Evolutionary conservation across 2,888 invertebrate species (phyloP).

Genomic region (Pseudeuparius sepicola): DNA sequence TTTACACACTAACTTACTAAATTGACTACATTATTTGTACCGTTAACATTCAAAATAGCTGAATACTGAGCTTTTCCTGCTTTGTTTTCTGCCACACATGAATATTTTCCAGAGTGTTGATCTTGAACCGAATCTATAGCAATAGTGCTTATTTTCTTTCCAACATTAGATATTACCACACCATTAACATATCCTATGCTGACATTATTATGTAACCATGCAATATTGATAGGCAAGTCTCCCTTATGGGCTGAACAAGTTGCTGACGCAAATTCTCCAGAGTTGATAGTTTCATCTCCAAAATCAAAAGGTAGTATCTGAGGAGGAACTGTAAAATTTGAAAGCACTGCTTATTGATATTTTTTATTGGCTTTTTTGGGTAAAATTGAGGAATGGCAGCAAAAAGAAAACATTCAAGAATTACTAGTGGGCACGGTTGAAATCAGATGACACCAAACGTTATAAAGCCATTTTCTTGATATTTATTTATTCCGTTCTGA

Average conservation of each 20-base stretch:
- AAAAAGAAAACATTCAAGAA: too few relatives aligned
- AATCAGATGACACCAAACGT: too few relatives aligned
- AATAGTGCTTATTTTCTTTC: conserved; percentile 46
- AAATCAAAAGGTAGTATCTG: conserved; percentile 44
- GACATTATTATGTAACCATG: conserved; percentile 49
- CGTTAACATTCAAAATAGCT: conserved; percentile 50
- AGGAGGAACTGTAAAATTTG: conserved; percentile 14
- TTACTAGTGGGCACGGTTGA: too few relatives aligned
- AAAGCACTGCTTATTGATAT: conserved; percentile 1
- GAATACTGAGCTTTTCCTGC: conserved; percentile 57
- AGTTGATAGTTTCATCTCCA: conserved; percentile 48
- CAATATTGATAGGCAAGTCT: conserved; percentile 54
- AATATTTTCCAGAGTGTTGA: conserved; percentile 64
- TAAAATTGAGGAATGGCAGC: too few relatives aligned
- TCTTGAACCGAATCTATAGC: conserved; percentile 54
- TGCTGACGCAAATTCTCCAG: conserved; percentile 58
- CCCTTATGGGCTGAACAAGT: conserved; percentile 63
- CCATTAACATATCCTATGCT: conserved; percentile 36
- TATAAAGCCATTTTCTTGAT: too few relatives aligned
- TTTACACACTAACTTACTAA: too few relatives aligned
- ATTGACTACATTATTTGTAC: conserved; percentile 39
- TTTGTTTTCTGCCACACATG: conserved; percentile 60
- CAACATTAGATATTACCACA: conserved; percentile 37
- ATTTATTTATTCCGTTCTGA: too few relatives aligned
- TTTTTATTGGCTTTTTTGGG: not conserved